phyloP scores from a whole-genome alignment of 1,140 invertebrate species.

The Trinorchestia longiramus region DNA sequence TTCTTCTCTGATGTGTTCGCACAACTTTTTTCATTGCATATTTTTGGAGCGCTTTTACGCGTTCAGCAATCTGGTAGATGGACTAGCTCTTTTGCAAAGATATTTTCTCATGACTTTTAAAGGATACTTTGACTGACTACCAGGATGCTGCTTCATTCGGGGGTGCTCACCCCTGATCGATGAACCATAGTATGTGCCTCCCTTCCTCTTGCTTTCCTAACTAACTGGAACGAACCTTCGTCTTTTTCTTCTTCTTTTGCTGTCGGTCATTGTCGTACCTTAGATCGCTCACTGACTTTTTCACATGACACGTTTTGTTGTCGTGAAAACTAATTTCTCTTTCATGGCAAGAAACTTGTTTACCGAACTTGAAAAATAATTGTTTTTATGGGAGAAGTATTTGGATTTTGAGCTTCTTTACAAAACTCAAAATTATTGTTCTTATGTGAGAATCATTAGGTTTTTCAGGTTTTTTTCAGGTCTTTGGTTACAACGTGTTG shows the following conservation, averaged over 20 bases:
- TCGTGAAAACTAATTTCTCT: not conserved
- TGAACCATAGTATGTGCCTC: not conserved
- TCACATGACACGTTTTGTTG: not conserved
- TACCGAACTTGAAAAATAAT: not conserved
- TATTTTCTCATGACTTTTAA: not conserved
- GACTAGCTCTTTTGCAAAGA: not conserved
- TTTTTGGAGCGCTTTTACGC: not conserved
- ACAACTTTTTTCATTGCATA: not conserved
- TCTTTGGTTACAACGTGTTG: no score
- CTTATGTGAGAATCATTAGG: no score
- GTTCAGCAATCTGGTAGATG: not conserved
- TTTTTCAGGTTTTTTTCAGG: no score
- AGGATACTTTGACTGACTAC: conserved; percentile 1
- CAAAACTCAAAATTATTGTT: no score
- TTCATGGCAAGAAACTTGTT: not conserved
- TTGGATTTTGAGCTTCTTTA: no score
- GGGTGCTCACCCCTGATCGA: not conserved
- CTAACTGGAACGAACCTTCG: not conserved
- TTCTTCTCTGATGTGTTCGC: not conserved
- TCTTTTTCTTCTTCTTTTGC: not conserved
- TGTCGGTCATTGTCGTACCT: not conserved
- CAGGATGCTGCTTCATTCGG: not conserved
- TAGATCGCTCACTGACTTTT: not conserved
- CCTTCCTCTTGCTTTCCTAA: not conserved
- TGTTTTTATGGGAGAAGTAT: no score